These are phyloP conservation scores for Cataglyphis cursor DNA, from an alignment of 2,888 invertebrate species.

Conservation along the genomic window DNA sequence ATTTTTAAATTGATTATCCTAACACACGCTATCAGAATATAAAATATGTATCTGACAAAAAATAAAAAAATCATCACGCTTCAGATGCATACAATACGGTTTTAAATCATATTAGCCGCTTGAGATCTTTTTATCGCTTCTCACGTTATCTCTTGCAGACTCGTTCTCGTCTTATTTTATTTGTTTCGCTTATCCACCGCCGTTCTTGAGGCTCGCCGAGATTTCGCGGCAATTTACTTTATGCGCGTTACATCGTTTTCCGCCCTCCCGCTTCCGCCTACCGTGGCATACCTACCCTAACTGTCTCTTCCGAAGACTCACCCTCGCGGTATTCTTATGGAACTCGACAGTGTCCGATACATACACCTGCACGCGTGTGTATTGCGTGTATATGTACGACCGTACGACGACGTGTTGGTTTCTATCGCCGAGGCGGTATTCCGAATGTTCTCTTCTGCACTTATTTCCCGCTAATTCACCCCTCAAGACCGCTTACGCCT, in stretches of 20 bases:
- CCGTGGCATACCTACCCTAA: slow-evolving; percentile 44
- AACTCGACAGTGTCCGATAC: slow-evolving; percentile 55
- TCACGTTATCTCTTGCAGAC: slow-evolving; percentile 61
- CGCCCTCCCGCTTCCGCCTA: slow-evolving; percentile 71
- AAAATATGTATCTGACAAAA: background rate
- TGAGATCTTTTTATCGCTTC: slow-evolving; percentile 60
- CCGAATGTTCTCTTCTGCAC: slow-evolving; percentile 73
- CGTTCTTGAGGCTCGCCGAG: slow-evolving; percentile 72
- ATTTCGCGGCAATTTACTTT: slow-evolving; percentile 84
- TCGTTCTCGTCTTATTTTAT: slow-evolving; percentile 76
- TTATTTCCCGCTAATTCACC: slow-evolving; percentile 85
- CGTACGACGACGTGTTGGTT: slow-evolving; percentile 49
- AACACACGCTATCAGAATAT: background rate
- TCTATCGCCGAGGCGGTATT: slow-evolving; percentile 68
- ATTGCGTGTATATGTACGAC: background rate
- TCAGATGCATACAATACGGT: slow-evolving; percentile 39
- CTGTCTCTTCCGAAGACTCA: slow-evolving; percentile 70
- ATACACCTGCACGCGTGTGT: slow-evolving; percentile 38
- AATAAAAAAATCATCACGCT: slow-evolving; percentile 12
- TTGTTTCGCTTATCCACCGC: slow-evolving; percentile 78
- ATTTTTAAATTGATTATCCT: background rate
- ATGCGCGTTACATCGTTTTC: slow-evolving; percentile 81
- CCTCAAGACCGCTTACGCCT: slow-evolving; percentile 83
- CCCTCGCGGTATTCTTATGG: slow-evolving; percentile 71
- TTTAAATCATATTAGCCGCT: slow-evolving; percentile 70